Conservation (phyloP, 1,140 invertebrate genomes). For the Cecropterus lyciades region DNA sequence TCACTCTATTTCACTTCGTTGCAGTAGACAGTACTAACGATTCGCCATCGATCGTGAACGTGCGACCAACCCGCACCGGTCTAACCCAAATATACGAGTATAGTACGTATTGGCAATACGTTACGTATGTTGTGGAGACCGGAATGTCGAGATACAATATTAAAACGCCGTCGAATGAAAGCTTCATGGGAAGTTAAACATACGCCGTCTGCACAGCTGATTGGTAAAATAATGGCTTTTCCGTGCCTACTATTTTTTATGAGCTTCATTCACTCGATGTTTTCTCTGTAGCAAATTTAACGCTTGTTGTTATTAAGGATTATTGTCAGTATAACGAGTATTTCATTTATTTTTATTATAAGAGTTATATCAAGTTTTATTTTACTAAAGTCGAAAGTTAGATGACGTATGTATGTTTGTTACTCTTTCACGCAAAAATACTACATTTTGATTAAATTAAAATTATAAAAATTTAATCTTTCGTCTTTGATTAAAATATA, state of each 20-base stretch:
- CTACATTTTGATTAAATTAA: too few species aligned
- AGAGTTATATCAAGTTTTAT: too few species aligned
- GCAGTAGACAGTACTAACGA: constrained; percentile 40
- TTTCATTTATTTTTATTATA: too few species aligned
- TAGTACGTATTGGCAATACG: constrained; percentile 13
- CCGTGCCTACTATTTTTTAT: constrained; percentile 3
- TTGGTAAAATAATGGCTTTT: constrained; percentile 25
- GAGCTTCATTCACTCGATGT: neutral
- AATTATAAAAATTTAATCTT: too few species aligned
- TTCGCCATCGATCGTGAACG: constrained; percentile 40
- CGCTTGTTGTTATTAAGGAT: neutral
- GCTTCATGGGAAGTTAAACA: constrained; percentile 23
- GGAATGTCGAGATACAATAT: constrained; percentile 21
- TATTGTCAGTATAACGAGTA: too few species aligned
- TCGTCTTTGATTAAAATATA: too few species aligned
- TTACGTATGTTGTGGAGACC: constrained; percentile 22
- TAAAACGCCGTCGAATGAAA: constrained; percentile 19
- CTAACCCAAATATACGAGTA: constrained; percentile 29
- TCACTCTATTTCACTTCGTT: constrained; percentile 45
- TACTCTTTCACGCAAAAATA: too few species aligned
- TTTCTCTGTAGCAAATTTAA: neutral
- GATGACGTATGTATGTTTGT: too few species aligned
- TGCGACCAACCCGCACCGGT: constrained; percentile 30
- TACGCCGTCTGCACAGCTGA: constrained; percentile 13
- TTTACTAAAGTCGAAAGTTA: too few species aligned